Evolutionary conservation across 2,797 vertebrate genomes (phyloP).

Genomic region (Urophycis tenuis): DNA sequence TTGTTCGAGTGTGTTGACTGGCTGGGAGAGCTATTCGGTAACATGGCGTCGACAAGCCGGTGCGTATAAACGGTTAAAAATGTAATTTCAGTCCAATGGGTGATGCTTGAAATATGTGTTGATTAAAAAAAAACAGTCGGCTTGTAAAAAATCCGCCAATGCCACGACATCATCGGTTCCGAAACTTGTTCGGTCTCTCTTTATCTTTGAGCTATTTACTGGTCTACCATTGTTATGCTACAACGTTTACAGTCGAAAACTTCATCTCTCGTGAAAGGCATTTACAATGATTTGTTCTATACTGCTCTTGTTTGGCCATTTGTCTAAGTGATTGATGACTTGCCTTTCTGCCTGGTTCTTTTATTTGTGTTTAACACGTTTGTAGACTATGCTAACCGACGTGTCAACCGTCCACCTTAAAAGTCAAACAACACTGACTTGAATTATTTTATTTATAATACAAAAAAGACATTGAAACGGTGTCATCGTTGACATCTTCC

Average conservation of each 20-base stretch:
- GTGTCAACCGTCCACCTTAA: neutral
- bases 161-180: neutral
- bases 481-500: too few relatives aligned
- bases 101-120: neutral
- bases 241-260: neutral
- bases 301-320: neutral
- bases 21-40: constrained; percentile 17
- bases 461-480: neutral
- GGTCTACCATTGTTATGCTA: neutral
- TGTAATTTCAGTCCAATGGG: neutral
- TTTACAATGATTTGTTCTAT: neutral
- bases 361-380: neutral
- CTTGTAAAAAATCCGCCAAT: neutral
- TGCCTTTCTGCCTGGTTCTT: neutral
- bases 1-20: constrained; percentile 33
- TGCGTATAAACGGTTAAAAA: constrained; percentile 45
- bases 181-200: neutral
- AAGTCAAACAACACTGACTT: neutral
- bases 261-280: neutral
- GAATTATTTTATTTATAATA: neutral
- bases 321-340: neutral
- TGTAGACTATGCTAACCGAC: neutral
- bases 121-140: neutral
- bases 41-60: constrained; percentile 76
- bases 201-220: neutral